Evolutionary conservation across 2,888 invertebrate species (phyloP), one percentile per base, ranked within the genome.

Genomic region (Drosophila vallismaia): DNA sequence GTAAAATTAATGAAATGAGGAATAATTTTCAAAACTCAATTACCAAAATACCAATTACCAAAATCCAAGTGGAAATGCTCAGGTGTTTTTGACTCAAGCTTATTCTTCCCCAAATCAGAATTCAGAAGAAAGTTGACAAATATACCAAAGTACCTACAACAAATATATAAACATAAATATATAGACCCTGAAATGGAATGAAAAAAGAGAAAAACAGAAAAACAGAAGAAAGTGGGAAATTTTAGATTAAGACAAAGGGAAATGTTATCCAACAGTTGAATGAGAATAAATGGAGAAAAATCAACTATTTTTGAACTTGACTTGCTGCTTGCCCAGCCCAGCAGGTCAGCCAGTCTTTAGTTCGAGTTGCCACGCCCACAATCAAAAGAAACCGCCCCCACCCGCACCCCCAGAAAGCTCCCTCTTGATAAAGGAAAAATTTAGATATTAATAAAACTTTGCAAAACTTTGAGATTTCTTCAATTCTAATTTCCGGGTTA

Each of bases 241-340:
- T 36, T 36, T 36, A 36, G 36, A 36, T 36, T 36, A 36, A 36
- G 36, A 36, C 1, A 36, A 36, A 71, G 26, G 50, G 52, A 51
- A 12, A 33, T 12, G n/a, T 49, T 38, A n/a, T 42, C 29, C 28
- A 14, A n/a, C n/a, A n/a, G 29, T 5, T 8, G 8, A 31, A 48
- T 1, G 3, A 48, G 12, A 28, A 4, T 12, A 52, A 63, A 49
- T 49, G 53, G 44, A 52, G 44, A 52, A 36, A 10, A 55, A 33
- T 36, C 12, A 44, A 68, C 50, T 53, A 53, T 54, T 38, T 54
- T 74, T 81, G 85, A 81, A 81, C 80, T 81, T 53, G 60, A 73
- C 82, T 73, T 71, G 85, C 82, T 82, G 82, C 64, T 67, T 76
- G 79, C 73, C 82, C 85, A 85, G 85, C 80, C 80, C 80, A 80